phyloP scores from a whole-genome alignment of 2,113 vertebrate genomes.

The Procavia capensis region DNA sequence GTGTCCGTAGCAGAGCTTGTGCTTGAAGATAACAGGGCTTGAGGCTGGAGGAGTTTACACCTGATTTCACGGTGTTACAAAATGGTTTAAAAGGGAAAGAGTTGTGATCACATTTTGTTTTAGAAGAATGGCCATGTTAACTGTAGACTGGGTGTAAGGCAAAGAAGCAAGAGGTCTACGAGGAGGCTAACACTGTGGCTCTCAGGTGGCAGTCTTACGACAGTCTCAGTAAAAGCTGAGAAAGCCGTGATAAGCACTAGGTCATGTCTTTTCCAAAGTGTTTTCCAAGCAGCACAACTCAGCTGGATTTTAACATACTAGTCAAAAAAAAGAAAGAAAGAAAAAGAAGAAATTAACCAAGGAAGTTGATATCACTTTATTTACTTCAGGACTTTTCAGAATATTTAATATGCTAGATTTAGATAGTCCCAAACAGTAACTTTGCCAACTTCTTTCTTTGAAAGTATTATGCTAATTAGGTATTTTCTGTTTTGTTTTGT shows the following conservation, averaged over 20 bases:
- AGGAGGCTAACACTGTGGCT: background rate
- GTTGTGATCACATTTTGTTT: background rate
- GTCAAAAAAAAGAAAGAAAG: background rate
- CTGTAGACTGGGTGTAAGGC: background rate
- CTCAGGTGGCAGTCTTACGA: background rate
- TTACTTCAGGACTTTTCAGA: background rate
- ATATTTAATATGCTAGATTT: background rate
- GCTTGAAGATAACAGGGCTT: background rate
- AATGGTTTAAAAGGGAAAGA: background rate
- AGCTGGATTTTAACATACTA: background rate
- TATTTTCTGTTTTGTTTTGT: background rate
- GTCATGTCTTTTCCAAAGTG: background rate
- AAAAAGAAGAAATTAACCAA: background rate
- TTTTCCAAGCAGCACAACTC: background rate
- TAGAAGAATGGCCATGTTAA: background rate
- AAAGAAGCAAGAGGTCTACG: background rate
- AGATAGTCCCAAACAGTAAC: background rate
- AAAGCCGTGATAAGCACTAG: background rate
- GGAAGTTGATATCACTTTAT: slow-evolving; percentile 11
- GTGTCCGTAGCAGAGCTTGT: background rate
- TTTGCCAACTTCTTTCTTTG: background rate
- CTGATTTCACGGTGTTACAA: background rate
- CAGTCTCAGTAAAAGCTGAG: background rate
- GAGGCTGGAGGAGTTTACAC: background rate
- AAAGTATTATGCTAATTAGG: background rate